Evolutionary conservation across 2,113 vertebrate genomes (phyloP).

Genomic region (Circaetus gallicus): DNA sequence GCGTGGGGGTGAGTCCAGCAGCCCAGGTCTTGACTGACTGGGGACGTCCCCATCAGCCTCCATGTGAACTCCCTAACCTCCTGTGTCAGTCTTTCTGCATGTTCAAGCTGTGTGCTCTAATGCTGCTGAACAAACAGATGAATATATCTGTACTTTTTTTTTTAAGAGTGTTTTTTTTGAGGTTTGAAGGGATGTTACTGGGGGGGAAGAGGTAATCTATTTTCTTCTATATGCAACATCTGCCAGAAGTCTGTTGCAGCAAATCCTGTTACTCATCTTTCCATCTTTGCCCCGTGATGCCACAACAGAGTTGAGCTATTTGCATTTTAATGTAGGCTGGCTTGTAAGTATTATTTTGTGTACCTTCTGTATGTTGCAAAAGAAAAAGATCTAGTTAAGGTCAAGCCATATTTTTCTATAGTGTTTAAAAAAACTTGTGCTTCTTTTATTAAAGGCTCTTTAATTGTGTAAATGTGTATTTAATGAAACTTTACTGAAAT

Average conservation of each 20-base stretch:
- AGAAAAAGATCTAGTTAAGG: background rate
- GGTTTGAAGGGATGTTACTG: background rate
- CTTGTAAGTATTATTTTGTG: background rate
- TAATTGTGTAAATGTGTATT: background rate
- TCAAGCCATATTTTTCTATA: background rate
- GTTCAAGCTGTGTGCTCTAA: accelerated
- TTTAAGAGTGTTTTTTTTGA: background rate
- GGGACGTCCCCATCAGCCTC: background rate
- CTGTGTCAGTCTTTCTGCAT: accelerated
- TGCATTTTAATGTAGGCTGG: background rate
- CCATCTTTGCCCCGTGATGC: background rate
- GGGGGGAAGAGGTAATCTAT: background rate
- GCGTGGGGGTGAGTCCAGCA: accelerated
- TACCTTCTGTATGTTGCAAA: background rate
- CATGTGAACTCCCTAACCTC: accelerated
- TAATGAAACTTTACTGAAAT: background rate
- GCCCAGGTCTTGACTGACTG: background rate
- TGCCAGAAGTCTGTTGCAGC: background rate
- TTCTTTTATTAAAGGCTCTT: background rate
- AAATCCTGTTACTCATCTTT: background rate
- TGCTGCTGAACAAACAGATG: background rate
- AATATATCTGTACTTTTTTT: no score
- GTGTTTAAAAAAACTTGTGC: background rate
- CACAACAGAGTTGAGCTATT: background rate
- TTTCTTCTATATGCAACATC: background rate